A percentile compares a stretch with the other conserved stretches of the same genome.
Evolutionary conservation across 2,888 invertebrate genomes (phyloP).

Genomic region (Leptinotarsa peninsularis): DNA sequence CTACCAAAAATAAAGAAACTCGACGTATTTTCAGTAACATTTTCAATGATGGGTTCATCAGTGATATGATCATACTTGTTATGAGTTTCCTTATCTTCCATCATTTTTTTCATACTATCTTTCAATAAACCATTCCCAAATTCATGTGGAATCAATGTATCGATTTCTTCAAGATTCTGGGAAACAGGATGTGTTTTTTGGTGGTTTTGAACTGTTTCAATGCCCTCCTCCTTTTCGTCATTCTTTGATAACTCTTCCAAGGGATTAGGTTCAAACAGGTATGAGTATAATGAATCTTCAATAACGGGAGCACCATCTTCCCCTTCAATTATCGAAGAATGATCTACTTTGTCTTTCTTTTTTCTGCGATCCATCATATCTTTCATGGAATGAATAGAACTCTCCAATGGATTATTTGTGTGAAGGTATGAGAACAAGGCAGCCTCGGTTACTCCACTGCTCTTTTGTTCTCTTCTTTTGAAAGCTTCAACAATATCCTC

Average conservation of each 20-base stretch:
- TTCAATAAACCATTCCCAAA: not conserved
- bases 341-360: not conserved
- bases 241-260: not conserved
- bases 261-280: not conserved
- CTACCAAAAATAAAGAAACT: too few species aligned
- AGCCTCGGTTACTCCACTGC: not conserved
- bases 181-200: not conserved
- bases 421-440: not conserved
- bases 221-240: not conserved
- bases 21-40: not conserved
- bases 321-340: not conserved
- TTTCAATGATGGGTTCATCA: not conserved
- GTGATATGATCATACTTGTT: not conserved
- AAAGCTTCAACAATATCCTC: not conserved
- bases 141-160: not conserved
- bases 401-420: not conserved
- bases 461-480: not conserved
- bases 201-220: not conserved
- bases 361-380: not conserved
- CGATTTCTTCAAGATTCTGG: not conserved
- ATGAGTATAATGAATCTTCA: constrained; percentile 5
- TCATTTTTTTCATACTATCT: not conserved
- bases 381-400: not conserved
- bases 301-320: not conserved
- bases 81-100: not conserved